These are phyloP conservation scores for Teleiodes luculella DNA, from an alignment of 2,888 invertebrate species.

Conservation along the genomic window DNA sequence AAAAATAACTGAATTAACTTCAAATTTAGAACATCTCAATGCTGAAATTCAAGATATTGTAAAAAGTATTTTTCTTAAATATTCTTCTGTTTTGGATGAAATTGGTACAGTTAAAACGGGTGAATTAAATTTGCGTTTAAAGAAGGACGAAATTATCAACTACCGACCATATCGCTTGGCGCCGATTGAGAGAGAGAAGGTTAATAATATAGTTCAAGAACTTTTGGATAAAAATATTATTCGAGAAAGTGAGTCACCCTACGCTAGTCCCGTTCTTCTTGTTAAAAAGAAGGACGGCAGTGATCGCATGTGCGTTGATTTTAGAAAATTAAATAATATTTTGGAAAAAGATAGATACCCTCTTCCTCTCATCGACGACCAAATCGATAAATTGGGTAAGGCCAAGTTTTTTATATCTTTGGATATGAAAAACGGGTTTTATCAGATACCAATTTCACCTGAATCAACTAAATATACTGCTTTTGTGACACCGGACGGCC, in stretches of 20 bases:
- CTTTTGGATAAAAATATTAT: constrained; percentile 22
- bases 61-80: constrained; percentile 19
- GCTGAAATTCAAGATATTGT: constrained; percentile 17
- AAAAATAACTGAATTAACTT: not conserved
- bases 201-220: constrained; percentile 21
- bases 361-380: constrained; percentile 26
- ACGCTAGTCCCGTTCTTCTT: not conserved
- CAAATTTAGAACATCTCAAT: constrained; percentile 13
- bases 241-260: constrained; percentile 23
- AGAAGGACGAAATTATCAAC: constrained; percentile 17
- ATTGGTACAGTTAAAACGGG: constrained; percentile 22
- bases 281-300: too few species aligned
- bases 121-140: constrained; percentile 21
- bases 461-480: constrained; percentile 23
- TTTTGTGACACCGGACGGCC: constrained; percentile 22
- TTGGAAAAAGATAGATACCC: constrained; percentile 24
- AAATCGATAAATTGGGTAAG: constrained; percentile 25
- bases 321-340: constrained; percentile 22
- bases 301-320: constrained; percentile 21
- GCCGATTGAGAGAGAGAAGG: constrained; percentile 24
- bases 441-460: constrained; percentile 19
- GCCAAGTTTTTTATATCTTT: constrained; percentile 21
- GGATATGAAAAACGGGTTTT: constrained; percentile 22
- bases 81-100: constrained; percentile 12
- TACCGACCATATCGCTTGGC: constrained; percentile 27